A percentile compares a stretch with the other conserved stretches of the same genome.
phyloP scores from a whole-genome alignment of 2,113 vertebrate genomes.

The Sitta europaea region DNA sequence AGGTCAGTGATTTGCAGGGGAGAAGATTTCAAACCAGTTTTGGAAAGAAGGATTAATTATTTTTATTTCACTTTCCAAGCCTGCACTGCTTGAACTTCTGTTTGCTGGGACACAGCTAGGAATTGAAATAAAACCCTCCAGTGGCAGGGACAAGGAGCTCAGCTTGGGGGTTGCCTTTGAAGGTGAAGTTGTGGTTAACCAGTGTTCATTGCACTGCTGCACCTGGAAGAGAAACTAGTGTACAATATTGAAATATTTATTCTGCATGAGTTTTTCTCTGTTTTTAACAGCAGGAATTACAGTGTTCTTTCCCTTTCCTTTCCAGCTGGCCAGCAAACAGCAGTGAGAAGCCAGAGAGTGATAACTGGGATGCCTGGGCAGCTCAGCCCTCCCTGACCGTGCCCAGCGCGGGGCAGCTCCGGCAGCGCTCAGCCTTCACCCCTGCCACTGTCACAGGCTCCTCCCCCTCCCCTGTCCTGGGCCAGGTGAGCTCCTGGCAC shows the following conservation, averaged over 20 bases:
- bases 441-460: conserved; percentile 93
- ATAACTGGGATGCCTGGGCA: conserved; percentile 95
- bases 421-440: conserved; percentile 95
- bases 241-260: not conserved
- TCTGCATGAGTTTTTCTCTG: not conserved
- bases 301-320: not conserved
- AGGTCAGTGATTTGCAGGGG: not conserved
- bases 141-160: not conserved
- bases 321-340: conserved; percentile 88
- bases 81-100: not conserved
- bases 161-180: not conserved
- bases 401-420: conserved; percentile 85
- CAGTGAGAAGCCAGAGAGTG: conserved; percentile 81
- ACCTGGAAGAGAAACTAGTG: not conserved
- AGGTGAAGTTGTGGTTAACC: not conserved
- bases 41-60: not conserved
- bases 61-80: not conserved
- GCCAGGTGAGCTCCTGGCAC: conserved; percentile 80
- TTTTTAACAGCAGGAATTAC: not conserved
- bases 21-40: not conserved
- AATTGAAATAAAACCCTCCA: not conserved
- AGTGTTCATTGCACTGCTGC: not conserved
- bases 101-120: not conserved
- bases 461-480: conserved; percentile 93
- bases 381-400: conserved; percentile 90